Percentiles rank a stretch among this genome's conserved stretches.
phyloP scores from a whole-genome alignment of 2,113 vertebrate genomes.

The Cavia aperea region DNA sequence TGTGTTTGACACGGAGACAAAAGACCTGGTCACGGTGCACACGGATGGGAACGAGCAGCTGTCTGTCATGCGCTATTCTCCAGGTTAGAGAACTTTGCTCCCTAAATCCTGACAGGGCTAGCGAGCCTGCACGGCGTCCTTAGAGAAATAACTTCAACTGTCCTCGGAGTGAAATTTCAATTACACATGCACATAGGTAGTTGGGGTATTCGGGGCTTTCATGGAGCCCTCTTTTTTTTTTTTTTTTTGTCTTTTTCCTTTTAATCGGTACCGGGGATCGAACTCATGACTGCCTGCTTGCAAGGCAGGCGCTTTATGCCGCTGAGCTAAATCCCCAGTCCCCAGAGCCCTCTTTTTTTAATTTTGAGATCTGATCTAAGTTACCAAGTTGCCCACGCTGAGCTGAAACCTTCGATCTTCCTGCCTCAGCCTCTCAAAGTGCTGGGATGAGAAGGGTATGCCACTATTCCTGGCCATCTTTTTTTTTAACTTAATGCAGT shows the following conservation, averaged over 20 bases:
- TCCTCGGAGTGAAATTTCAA: background rate
- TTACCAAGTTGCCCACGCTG: background rate
- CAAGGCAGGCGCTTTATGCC: no score
- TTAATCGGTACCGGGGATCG: no score
- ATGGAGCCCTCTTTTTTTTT: background rate
- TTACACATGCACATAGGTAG: background rate
- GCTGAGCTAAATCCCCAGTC: no score
- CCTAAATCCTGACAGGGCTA: rapidly evolving
- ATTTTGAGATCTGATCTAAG: background rate
- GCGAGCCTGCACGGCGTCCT: background rate
- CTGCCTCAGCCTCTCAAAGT: background rate
- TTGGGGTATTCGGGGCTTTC: background rate
- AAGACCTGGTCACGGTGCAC: slow-evolving; percentile 96
- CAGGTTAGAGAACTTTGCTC: slow-evolving; percentile 79
- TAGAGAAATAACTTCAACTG: background rate
- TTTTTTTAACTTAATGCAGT: background rate
- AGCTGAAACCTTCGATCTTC: background rate
- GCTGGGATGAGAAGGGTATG: background rate
- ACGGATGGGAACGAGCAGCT: slow-evolving; percentile 98
- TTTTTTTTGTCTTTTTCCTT: background rate
- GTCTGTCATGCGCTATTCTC: slow-evolving; percentile 92
- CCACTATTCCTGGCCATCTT: background rate
- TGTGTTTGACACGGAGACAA: slow-evolving; percentile 96
- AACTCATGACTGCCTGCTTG: no score
- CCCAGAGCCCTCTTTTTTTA: background rate